A percentile compares a stretch with the other conserved stretches of the same genome.
phyloP scores from a whole-genome alignment of 2,888 invertebrate genomes.

The Eutolmus rufibarbis region DNA sequence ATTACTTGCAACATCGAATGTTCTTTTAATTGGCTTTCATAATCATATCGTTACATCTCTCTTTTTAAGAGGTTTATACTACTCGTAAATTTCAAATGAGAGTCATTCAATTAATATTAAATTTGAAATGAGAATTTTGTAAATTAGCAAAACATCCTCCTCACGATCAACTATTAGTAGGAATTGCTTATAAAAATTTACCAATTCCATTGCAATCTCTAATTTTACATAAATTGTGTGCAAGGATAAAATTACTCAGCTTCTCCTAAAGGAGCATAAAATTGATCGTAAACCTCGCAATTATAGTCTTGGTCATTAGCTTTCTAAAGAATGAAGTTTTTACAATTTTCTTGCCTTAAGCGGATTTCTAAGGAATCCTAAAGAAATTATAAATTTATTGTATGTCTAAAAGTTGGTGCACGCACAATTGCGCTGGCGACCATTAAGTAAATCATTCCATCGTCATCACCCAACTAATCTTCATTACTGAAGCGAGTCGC shows the following conservation, averaged over 20 bases:
- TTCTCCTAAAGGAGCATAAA: not conserved
- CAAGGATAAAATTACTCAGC: not conserved
- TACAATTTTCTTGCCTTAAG: not conserved
- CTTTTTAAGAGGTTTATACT: not conserved
- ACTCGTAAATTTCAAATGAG: not conserved
- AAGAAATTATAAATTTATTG: not conserved
- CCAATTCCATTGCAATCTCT: not conserved
- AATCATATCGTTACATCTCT: not conserved
- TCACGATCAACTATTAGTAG: too few species aligned
- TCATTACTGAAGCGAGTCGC: not conserved
- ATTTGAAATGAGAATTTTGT: not conserved
- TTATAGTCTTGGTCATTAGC: not conserved
- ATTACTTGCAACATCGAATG: not conserved
- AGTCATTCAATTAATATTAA: not conserved
- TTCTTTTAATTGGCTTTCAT: not conserved
- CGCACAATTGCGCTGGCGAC: not conserved
- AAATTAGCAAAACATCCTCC: too few species aligned
- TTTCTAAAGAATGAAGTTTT: not conserved
- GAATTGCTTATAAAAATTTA: too few species aligned
- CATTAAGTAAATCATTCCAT: slow-evolving; percentile 12
- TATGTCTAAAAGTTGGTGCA: not conserved
- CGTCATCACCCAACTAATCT: slow-evolving; percentile 11
- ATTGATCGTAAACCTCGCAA: not conserved
- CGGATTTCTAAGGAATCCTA: not conserved
- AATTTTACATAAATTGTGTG: not conserved